Evolutionary conservation across 2,888 invertebrate species (phyloP).

Genomic region (Syritta pipiens): DNA sequence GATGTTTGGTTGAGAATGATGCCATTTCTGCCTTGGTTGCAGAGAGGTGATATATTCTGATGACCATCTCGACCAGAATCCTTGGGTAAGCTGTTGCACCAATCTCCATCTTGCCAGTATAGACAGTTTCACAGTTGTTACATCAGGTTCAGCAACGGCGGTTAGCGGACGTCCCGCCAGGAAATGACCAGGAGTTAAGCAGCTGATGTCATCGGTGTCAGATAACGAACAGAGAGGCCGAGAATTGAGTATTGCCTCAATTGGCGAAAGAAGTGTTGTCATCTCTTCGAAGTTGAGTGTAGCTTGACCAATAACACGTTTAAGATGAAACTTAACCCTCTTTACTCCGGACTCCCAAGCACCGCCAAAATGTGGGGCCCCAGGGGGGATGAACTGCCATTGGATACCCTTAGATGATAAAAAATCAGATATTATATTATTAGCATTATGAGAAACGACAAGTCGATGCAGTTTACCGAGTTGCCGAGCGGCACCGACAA

Average conservation of each 20-base stretch:
- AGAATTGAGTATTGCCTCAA: neutral
- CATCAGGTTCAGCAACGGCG: slow-evolving; percentile 13
- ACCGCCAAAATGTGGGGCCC: neutral
- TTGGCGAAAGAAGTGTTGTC: slow-evolving; percentile 3
- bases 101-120: slow-evolving; percentile 27
- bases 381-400: slow-evolving; percentile 7
- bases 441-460: neutral
- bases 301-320: neutral
- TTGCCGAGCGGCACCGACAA: slow-evolving; percentile 7
- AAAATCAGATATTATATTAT: slow-evolving; percentile 15
- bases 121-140: slow-evolving; percentile 10
- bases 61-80: slow-evolving; percentile 13
- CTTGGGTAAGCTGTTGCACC: slow-evolving; percentile 24
- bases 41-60: neutral
- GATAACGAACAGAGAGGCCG: neutral
- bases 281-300: neutral
- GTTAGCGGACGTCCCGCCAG: neutral
- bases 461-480: slow-evolving; percentile 9
- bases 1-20: neutral
- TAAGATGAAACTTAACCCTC: slow-evolving; percentile 4
- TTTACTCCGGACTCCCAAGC: neutral
- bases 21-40: neutral
- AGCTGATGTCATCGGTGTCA: slow-evolving; percentile 1
- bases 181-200: slow-evolving; percentile 1
- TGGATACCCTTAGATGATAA: slow-evolving; percentile 7